phyloP scores from a whole-genome alignment of 2,113 vertebrate genomes.

The Oncorhynchus keta region DNA sequence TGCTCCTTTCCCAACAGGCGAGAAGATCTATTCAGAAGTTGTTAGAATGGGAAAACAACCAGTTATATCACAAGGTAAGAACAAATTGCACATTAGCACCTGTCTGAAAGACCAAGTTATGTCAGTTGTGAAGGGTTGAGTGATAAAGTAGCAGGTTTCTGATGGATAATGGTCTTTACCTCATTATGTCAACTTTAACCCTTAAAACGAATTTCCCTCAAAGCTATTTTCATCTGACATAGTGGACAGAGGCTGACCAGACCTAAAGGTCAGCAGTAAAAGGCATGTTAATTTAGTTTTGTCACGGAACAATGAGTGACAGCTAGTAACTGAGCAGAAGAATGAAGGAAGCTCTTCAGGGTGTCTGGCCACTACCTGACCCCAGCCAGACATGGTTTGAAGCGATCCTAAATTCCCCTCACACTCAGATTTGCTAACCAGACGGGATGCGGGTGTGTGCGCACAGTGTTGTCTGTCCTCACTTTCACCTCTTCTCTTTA shows the following conservation, averaged over 20 bases:
- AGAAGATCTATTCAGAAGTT: conserved; percentile 97
- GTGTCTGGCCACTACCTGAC: conserved; percentile 72
- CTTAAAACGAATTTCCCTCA: conserved; percentile 36
- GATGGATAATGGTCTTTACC: conserved; percentile 53
- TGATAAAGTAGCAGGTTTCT: conserved; percentile 25
- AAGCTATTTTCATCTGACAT: conserved; percentile 40
- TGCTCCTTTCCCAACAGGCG: conserved; percentile 75
- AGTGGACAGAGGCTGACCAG: conserved; percentile 38
- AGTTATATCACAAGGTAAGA: conserved; percentile 97
- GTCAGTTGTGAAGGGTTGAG: conserved; percentile 21
- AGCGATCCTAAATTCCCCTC: conserved; percentile 31
- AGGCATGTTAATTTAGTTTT: conserved; percentile 67
- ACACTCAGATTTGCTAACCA: conserved; percentile 50
- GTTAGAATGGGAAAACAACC: conserved; percentile 98
- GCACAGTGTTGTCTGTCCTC: conserved; percentile 13
- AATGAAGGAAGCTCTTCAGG: conserved; percentile 72
- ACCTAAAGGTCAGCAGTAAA: conserved; percentile 67
- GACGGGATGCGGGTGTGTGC: background rate
- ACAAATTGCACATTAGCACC: conserved; percentile 25
- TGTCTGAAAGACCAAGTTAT: conserved; percentile 36
- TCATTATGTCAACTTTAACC: conserved; percentile 51
- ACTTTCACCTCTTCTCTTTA: conserved; percentile 63
- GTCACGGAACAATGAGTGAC: conserved; percentile 73
- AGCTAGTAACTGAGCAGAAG: conserved; percentile 65
- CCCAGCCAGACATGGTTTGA: conserved; percentile 43